phyloP scores from a whole-genome alignment of 2,797 vertebrate species.

The Sciurus carolinensis region DNA sequence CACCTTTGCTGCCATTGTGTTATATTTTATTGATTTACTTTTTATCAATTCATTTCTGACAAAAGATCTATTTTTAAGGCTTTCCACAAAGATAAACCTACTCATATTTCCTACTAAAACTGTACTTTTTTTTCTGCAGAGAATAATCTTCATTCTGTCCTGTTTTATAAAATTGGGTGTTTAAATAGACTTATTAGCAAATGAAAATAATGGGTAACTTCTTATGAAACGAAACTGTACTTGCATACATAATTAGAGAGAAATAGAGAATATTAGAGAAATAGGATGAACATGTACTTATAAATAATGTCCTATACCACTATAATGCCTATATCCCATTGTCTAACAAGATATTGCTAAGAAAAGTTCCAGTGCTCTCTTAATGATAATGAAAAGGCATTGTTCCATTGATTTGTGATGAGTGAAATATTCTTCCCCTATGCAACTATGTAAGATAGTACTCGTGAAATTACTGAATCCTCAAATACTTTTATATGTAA shows the following conservation, averaged over 20 bases:
- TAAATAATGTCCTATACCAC: neutral
- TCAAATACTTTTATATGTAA: neutral
- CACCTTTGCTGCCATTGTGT: neutral
- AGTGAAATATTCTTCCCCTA: neutral
- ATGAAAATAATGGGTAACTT: neutral
- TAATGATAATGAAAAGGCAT: neutral
- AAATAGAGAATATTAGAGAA: neutral
- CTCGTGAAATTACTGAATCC: neutral
- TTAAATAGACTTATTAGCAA: neutral
- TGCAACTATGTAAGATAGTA: neutral
- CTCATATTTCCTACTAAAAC: neutral
- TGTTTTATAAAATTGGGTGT: neutral
- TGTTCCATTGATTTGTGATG: neutral
- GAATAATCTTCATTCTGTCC: neutral
- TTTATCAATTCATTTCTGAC: neutral
- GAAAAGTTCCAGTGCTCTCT: neutral
- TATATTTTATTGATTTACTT: slow-evolving; percentile 36
- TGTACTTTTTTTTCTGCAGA: neutral
- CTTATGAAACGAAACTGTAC: neutral
- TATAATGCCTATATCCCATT: neutral
- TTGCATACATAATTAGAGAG: neutral
- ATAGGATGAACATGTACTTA: neutral
- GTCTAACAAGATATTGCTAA: neutral
- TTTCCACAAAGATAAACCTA: neutral
- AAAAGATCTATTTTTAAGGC: neutral